phyloP scores from a whole-genome alignment of 1,140 invertebrate species.

The Bicyclus anynana region DNA sequence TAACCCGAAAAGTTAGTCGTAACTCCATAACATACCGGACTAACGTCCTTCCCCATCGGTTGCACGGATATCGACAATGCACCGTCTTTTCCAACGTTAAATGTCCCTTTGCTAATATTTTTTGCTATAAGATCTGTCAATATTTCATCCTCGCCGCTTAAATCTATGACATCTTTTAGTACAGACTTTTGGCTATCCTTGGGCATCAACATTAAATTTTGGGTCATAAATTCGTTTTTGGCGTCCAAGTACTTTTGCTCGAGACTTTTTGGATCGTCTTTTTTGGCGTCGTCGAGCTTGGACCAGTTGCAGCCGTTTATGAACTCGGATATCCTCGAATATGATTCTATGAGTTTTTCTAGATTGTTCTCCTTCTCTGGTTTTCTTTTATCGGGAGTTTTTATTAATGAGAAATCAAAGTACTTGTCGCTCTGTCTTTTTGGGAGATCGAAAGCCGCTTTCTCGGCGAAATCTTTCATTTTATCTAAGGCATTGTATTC shows the following conservation, averaged over 20 bases:
- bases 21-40: constrained; percentile 59
- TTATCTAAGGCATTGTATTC: constrained; percentile 75
- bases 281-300: constrained; percentile 45
- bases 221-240: constrained; percentile 74
- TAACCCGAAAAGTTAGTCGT: constrained; percentile 36
- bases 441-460: constrained; percentile 66
- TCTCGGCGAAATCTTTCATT: constrained; percentile 75
- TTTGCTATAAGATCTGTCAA: constrained; percentile 51
- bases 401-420: constrained; percentile 62
- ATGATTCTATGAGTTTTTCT: constrained; percentile 66
- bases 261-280: constrained; percentile 56
- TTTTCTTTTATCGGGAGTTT: constrained; percentile 53
- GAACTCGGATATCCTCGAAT: constrained; percentile 71
- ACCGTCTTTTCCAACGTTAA: constrained; percentile 63
- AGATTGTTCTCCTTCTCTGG: constrained; percentile 59
- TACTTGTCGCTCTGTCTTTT: constrained; percentile 62
- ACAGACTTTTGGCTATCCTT: constrained; percentile 57
- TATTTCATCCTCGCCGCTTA: constrained; percentile 66
- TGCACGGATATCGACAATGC: constrained; percentile 67
- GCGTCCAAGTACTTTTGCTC: constrained; percentile 73
- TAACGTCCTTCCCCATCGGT: constrained; percentile 48
- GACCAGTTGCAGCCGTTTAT: constrained; percentile 74
- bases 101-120: constrained; percentile 52
- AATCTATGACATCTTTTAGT: constrained; percentile 64
- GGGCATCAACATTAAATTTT: constrained; percentile 68